These are phyloP conservation scores for Sinocyclocheilus maitianheensis DNA, from an alignment of 2,113 vertebrate genomes.

Conservation along the genomic window DNA sequence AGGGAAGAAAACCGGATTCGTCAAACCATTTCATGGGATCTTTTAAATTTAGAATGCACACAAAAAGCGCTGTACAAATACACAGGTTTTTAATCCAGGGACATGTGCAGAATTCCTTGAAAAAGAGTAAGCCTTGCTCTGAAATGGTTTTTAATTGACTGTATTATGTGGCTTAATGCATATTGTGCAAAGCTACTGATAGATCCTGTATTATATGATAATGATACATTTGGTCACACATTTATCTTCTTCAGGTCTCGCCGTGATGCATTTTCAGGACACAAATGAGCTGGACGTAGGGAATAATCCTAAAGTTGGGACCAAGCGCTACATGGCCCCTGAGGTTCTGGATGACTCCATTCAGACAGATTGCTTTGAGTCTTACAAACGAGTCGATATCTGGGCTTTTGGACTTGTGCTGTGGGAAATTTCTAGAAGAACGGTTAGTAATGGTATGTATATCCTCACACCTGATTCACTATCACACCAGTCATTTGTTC, in stretches of 20 bases:
- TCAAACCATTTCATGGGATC: neutral
- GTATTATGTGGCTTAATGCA: neutral
- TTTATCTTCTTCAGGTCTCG: constrained; percentile 79
- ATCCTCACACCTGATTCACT: neutral
- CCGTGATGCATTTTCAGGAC: constrained; percentile 98
- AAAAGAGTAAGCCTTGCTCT: neutral
- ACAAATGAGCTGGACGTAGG: constrained; percentile 96
- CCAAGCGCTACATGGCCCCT: constrained; percentile 98
- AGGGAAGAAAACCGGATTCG: neutral
- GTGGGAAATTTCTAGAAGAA: constrained; percentile 95
- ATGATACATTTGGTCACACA: neutral
- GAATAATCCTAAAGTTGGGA: constrained; percentile 97
- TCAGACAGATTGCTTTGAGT: constrained; percentile 97
- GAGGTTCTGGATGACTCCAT: constrained; percentile 95
- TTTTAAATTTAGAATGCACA: neutral
- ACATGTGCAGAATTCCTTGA: neutral
- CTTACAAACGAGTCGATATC: constrained; percentile 95
- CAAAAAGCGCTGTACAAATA: neutral
- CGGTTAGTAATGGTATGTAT: constrained; percentile 89
- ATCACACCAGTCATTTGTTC: neutral
- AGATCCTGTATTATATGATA: neutral
- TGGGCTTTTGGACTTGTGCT: constrained; percentile 98
- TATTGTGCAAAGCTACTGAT: neutral
- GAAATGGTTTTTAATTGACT: neutral
- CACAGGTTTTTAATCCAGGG: neutral